These are phyloP conservation scores for Lepidocyrtoides sp. DNA, from an alignment of 2,888 invertebrate genomes.

Conservation along the genomic window DNA sequence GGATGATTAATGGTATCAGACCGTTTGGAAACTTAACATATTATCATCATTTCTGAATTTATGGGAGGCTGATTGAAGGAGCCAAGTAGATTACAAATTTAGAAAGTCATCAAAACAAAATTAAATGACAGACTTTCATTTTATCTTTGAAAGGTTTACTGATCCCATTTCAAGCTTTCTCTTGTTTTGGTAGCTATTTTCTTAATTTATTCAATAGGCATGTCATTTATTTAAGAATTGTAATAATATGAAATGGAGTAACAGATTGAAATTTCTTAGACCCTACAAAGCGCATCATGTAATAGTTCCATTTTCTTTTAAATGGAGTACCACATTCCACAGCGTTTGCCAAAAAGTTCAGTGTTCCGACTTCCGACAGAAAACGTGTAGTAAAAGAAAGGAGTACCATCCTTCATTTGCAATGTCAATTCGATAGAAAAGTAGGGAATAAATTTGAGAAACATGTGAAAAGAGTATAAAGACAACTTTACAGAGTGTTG, in stretches of 20 bases:
- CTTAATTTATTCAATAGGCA: not conserved
- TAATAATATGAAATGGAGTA: no score
- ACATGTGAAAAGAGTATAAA: constrained; percentile 29
- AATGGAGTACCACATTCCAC: constrained; percentile 33
- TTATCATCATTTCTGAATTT: no score
- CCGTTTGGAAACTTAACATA: no score
- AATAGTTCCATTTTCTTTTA: not conserved
- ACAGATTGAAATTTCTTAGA: no score
- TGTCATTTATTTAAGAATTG: not conserved
- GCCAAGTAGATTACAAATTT: no score
- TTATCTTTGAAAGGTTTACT: no score
- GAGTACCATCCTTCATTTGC: constrained; percentile 57
- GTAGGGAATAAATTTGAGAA: constrained; percentile 53
- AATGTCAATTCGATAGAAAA: constrained; percentile 35
- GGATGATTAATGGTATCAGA: no score
- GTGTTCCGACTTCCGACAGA: constrained; percentile 31
- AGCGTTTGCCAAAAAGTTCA: constrained; percentile 70
- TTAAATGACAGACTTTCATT: no score
- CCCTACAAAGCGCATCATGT: not conserved
- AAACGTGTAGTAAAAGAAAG: constrained; percentile 26
- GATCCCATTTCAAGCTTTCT: no score
- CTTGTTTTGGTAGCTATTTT: no score
- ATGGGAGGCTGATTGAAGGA: no score
- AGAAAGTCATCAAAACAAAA: no score
- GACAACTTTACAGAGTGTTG: not conserved